Percentiles rank a stretch among this genome's conserved stretches.
Evolutionary conservation across 2,888 invertebrate genomes (phyloP).

Genomic region (Mycalesis mineus): DNA sequence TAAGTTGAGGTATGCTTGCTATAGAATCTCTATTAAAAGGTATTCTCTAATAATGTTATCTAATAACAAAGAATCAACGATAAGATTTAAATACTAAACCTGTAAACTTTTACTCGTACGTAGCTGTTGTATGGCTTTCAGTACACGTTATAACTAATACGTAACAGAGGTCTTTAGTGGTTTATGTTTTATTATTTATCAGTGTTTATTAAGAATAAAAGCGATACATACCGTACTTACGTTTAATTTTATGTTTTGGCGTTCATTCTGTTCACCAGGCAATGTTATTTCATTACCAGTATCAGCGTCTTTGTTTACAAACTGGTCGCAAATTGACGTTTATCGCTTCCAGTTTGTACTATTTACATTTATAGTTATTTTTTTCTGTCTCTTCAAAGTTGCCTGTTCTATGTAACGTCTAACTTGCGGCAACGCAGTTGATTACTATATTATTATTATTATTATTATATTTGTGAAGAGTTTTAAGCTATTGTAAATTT

Average conservation of each 20-base stretch:
- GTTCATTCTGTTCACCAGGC: not conserved
- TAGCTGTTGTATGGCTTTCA: too few relatives aligned
- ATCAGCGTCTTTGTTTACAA: not conserved
- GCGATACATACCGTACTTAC: too few relatives aligned
- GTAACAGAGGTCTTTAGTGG: too few relatives aligned
- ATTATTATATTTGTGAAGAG: constrained; percentile 68
- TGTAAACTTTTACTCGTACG: too few relatives aligned
- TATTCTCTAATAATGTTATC: too few relatives aligned
- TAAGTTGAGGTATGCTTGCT: too few relatives aligned
- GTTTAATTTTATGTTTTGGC: not conserved
- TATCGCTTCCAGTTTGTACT: not conserved
- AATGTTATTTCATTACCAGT: not conserved
- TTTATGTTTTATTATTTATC: too few relatives aligned
- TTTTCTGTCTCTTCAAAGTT: constrained; percentile 61
- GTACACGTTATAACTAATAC: too few relatives aligned
- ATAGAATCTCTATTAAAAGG: too few relatives aligned
- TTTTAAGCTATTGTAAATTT: constrained; percentile 79
- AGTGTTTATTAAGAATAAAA: too few relatives aligned
- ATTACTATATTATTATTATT: constrained; percentile 41
- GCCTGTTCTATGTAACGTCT: constrained; percentile 56
- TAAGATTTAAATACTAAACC: too few relatives aligned
- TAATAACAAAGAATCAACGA: too few relatives aligned
- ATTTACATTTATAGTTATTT: constrained; percentile 48
- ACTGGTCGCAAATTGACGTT: not conserved
- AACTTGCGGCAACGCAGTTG: constrained; percentile 40